Evolutionary conservation across 2,113 vertebrate genomes (phyloP), one percentile per base, ranked within the genome.

Genomic region (Pyxicephalus adspersus): DNA sequence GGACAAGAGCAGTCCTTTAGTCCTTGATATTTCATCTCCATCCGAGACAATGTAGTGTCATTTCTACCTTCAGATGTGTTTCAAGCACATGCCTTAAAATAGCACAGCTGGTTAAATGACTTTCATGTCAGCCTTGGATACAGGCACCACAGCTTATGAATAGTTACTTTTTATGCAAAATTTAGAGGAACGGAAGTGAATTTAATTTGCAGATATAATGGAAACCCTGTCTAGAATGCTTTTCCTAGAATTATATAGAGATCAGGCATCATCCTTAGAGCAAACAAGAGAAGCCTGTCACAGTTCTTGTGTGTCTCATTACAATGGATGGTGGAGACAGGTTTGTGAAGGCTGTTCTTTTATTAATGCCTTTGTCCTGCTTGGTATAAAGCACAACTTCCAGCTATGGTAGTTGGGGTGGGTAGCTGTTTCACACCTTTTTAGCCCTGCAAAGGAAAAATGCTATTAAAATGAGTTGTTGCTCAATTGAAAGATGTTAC

Each of bases 221-320:
- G 76, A 64, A 67, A 31, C n/a, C 25, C 76, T 77, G 45, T 63
- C 51, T 54, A 29, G 16, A 78, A 78, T 67, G 26, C 29, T 29
- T 67, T 23, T 16, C 2, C n/a, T 38, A 52, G 75, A 77, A 65
- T 77, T 64, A 77, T 64, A 52, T 23, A 25, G 45, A 38, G 64
- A 76, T 64, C 58, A 20, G 28, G 22, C 63, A 57, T 22, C 66
- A 66, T 78, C 76, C 64, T 38, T 22, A 57, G 11, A 23, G 64
- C 63, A 78, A 77, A 77, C 51, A 77, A 23, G 63, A 6, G 2
- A 29, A 34, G 51, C 38, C 26, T 57, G 52, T 66, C 64, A 55
- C 61, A 57, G 25, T 55, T 34, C 50, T 67, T 29, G 34, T 74
- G 58, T 15, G 11, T 76, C 28, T 57, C 76, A 17, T 55, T 50